phyloP scores from a whole-genome alignment of 2,113 vertebrate genomes.

The Corythornis cristatus region DNA sequence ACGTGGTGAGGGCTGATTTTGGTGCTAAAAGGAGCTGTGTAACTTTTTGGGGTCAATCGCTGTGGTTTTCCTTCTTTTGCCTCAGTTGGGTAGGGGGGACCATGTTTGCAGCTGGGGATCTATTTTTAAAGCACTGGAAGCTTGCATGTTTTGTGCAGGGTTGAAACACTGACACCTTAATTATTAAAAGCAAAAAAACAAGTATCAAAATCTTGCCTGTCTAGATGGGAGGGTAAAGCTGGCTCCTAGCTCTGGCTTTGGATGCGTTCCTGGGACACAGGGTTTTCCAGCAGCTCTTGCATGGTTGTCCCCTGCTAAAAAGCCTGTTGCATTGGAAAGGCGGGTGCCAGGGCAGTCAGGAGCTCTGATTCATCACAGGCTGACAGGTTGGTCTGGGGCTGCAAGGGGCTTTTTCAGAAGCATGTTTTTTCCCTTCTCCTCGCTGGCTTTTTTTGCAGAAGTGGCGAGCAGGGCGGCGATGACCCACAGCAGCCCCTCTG shows the following conservation, averaged over 20 bases:
- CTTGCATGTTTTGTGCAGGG: background rate
- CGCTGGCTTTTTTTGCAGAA: slow-evolving; percentile 8
- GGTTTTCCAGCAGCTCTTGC: background rate
- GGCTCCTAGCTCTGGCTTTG: background rate
- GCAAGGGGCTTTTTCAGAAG: slow-evolving; percentile 53
- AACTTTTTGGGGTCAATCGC: background rate
- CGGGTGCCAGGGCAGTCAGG: background rate
- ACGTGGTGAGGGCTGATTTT: background rate
- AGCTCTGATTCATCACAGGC: slow-evolving; percentile 38
- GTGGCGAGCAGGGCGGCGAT: background rate
- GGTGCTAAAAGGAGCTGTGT: background rate
- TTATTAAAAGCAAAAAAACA: background rate
- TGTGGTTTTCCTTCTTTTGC: background rate
- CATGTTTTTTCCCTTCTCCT: background rate
- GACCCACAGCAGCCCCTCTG: background rate
- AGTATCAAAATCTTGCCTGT: background rate
- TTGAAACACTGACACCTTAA: background rate
- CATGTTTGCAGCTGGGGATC: background rate
- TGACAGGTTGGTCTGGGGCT: background rate
- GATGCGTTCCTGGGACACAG: background rate
- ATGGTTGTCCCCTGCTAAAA: background rate
- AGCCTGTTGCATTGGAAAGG: background rate
- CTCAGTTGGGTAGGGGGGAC: background rate
- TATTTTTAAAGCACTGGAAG: background rate
- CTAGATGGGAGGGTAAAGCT: background rate